These are phyloP conservation scores for Cichladusa arquata DNA, from an alignment of 2,113 vertebrate species.

Conservation along the genomic window DNA sequence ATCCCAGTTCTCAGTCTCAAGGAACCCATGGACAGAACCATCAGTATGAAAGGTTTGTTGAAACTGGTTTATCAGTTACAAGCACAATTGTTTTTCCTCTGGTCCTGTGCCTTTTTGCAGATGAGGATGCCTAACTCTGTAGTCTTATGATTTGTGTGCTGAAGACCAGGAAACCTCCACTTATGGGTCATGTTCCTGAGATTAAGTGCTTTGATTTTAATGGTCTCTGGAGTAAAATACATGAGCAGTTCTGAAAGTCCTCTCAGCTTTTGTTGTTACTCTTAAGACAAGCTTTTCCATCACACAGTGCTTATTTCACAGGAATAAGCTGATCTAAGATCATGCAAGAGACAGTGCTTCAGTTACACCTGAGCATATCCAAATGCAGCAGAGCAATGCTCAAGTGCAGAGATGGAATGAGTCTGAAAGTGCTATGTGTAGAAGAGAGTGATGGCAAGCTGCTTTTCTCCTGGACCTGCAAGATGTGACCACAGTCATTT, in stretches of 20 bases:
- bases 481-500: not conserved
- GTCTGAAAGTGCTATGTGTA: accelerated
- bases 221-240: not conserved
- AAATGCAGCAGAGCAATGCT: not conserved
- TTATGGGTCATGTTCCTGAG: not conserved
- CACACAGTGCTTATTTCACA: no score
- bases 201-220: not conserved
- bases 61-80: not conserved
- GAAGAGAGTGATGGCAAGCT: not conserved
- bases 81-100: not conserved
- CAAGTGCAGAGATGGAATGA: not conserved
- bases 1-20: not conserved
- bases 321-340: not conserved
- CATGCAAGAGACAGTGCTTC: not conserved
- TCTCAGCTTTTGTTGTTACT: not conserved
- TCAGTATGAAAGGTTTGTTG: not conserved
- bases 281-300: not conserved
- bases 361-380: not conserved
- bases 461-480: not conserved
- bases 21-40: not conserved
- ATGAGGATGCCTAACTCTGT: not conserved
- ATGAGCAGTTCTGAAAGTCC: not conserved
- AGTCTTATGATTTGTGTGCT: not conserved
- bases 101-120: not conserved
- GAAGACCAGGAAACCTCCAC: not conserved